These are phyloP conservation scores for Orientallactaga sibirica DNA, from an alignment of 2,797 vertebrate genomes.

Conservation along the genomic window DNA sequence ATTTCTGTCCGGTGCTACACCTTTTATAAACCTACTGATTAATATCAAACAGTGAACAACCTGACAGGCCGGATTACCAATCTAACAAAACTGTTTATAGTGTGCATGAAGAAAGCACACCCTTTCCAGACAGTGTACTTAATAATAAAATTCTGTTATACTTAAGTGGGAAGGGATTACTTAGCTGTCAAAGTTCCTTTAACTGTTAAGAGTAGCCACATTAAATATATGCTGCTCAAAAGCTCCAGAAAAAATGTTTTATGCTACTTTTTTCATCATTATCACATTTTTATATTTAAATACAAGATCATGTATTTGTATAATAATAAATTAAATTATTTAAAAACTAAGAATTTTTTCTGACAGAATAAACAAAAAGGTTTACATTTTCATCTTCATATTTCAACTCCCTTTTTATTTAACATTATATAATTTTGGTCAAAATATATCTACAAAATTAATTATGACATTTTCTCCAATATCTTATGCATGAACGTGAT, in stretches of 20 bases:
- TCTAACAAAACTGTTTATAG: constrained; percentile 91
- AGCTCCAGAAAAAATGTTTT: constrained; percentile 82
- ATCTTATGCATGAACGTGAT: background rate
- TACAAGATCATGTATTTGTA: constrained; percentile 8
- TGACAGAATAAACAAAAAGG: constrained; percentile 23
- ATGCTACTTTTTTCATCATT: constrained; percentile 85
- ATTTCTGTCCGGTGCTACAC: constrained; percentile 86
- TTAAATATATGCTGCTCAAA: constrained; percentile 87
- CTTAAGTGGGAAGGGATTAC: constrained; percentile 90
- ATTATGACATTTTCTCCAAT: background rate
- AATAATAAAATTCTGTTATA: constrained; percentile 91
- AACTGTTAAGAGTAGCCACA: constrained; percentile 88
- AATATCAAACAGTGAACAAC: constrained; percentile 91
- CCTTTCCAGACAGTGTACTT: constrained; percentile 89
- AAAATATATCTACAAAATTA: background rate
- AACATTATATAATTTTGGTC: background rate
- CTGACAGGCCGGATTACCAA: constrained; percentile 92
- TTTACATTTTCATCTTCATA: constrained; percentile 20
- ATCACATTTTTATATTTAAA: constrained; percentile 84
- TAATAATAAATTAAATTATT: constrained; percentile 59
- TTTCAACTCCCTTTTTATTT: constrained; percentile 52
- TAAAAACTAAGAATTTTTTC: constrained; percentile 57
- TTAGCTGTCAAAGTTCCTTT: constrained; percentile 89
- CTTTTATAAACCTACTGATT: constrained; percentile 92
- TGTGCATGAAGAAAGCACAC: constrained; percentile 89